Conservation (phyloP, 2,888 invertebrate species). For the Heliothis peltigera region DNA sequence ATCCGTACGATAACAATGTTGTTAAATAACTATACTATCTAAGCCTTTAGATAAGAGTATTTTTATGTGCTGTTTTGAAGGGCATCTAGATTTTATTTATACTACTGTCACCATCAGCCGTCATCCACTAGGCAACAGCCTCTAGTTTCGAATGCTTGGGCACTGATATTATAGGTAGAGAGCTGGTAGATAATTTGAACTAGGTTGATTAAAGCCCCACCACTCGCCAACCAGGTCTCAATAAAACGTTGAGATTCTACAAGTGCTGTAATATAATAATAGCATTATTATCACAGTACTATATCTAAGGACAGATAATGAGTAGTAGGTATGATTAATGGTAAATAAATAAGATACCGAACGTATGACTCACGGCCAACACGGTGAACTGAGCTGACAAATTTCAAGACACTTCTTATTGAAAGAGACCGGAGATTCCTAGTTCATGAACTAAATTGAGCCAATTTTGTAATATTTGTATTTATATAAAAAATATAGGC, state of each 20-base stretch:
- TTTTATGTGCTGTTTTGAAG: too few species aligned
- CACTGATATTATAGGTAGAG: too few species aligned
- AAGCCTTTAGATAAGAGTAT: background rate
- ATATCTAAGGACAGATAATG: constrained; percentile 25
- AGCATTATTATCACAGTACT: constrained; percentile 11
- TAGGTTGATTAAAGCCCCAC: background rate
- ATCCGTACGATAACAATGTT: constrained; percentile 3
- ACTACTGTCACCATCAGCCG: background rate
- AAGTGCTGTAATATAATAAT: background rate
- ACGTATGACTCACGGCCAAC: constrained; percentile 29
- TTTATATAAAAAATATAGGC: too few species aligned
- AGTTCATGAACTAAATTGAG: background rate
- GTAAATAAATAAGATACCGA: constrained; percentile 40
- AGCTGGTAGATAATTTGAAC: too few species aligned
- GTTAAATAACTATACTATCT: constrained; percentile 11
- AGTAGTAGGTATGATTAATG: constrained; percentile 19
- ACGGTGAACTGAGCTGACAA: constrained; percentile 2
- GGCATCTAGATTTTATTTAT: too few species aligned
- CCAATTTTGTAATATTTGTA: background rate
- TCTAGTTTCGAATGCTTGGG: too few species aligned
- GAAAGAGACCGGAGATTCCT: background rate
- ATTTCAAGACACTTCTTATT: constrained; percentile 10
- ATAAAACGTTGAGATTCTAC: constrained; percentile 8
- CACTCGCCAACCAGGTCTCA: background rate
- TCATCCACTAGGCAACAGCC: background rate